Base-by-base conservation (phyloP, 2,113 vertebrate species). In the Peromyscus californicus region DNA sequence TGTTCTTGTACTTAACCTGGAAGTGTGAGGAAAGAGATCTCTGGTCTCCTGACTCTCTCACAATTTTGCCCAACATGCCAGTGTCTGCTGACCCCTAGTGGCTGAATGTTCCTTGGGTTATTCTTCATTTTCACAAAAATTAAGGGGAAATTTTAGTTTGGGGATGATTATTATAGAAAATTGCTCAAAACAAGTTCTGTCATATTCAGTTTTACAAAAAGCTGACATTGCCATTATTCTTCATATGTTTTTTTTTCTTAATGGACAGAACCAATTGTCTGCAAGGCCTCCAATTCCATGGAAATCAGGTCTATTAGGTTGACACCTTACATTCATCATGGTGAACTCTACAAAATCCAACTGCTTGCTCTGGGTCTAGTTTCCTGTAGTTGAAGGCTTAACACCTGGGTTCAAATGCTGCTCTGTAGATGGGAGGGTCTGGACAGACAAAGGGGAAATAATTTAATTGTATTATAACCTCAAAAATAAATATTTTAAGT, bases 51-150 rank as follows among this genome's bases (percentile, higher is more conserved):
- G 16, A 83, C 79, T 78, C 36, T 29, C 67, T 67, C 65, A 0
- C 76, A 82, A 7, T 36, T 29, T n/a, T 72, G 48, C 9, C 70
- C 79, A 45, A 26, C 75, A 59, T 72, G 45, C 36, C 0, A 21
- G 94, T 95, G 74, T 97, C 84, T 97, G 93, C 96, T 97, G 97
- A 67, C 97, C 97, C 97, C 97, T 97, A 93, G 94, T 97, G 97
- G 91, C 61, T 65, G 0, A 1, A 4, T 39, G 24, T 90, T 29
- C 19, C 51, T 76, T n/a, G 54, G 19, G 29, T 74, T 83, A 7
- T 26, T 48, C 42, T 13, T 39, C 5, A 45, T 72, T 89, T 96
- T 93, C 39, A 89, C 31, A 89, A 67, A 88, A 45, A 67, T 2
- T 54, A 51, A 11, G 26, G 26, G 26, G 48, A 83, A 16, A 3